Percentiles rank a stretch among this genome's conserved stretches.
Evolutionary conservation across 1,140 invertebrate species (phyloP).

Genomic region (Drosophila azteca): DNA sequence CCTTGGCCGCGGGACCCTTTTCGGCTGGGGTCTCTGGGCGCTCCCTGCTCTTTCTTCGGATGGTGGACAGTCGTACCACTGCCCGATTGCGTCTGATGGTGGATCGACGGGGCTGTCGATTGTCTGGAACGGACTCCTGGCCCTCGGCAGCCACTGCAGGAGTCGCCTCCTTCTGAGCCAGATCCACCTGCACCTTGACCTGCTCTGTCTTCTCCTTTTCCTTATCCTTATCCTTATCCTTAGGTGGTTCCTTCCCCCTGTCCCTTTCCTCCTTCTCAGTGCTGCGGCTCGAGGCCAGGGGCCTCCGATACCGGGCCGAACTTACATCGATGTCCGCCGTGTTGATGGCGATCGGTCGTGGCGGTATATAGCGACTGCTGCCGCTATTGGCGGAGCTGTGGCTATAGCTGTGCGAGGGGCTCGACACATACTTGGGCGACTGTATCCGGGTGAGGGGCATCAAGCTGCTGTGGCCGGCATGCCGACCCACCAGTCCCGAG

Average conservation of each 20-base stretch:
- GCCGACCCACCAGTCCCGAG: slow-evolving; percentile 65
- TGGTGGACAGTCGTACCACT: slow-evolving; percentile 88
- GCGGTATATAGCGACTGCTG: slow-evolving; percentile 84
- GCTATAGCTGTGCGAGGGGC: slow-evolving; percentile 35
- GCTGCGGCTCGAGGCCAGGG: slow-evolving; percentile 47
- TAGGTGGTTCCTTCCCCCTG: not conserved
- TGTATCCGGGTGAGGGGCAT: slow-evolving; percentile 83
- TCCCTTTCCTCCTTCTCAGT: slow-evolving; percentile 1
- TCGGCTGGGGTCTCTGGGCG: slow-evolving; percentile 66
- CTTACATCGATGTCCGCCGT: slow-evolving; percentile 93
- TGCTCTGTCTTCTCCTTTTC: slow-evolving; percentile 1
- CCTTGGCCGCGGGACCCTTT: slow-evolving; percentile 15
- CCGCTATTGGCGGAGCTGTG: slow-evolving; percentile 43
- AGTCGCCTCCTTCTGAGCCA: slow-evolving; percentile 5
- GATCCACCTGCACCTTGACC: slow-evolving; percentile 6
- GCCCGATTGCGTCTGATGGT: slow-evolving; percentile 89
- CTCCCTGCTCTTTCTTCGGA: slow-evolving; percentile 85
- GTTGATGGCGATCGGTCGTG: slow-evolving; percentile 88
- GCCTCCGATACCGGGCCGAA: slow-evolving; percentile 85
- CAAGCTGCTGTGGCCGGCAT: slow-evolving; percentile 58
- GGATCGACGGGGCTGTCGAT: slow-evolving; percentile 83
- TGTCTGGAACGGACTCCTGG: not conserved
- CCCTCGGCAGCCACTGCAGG: not conserved
- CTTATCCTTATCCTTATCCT: slow-evolving; percentile 10
- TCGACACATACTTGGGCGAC: slow-evolving; percentile 83